Conservation (phyloP, 2,888 invertebrate genomes). For the Frankliniella fusca region DNA sequence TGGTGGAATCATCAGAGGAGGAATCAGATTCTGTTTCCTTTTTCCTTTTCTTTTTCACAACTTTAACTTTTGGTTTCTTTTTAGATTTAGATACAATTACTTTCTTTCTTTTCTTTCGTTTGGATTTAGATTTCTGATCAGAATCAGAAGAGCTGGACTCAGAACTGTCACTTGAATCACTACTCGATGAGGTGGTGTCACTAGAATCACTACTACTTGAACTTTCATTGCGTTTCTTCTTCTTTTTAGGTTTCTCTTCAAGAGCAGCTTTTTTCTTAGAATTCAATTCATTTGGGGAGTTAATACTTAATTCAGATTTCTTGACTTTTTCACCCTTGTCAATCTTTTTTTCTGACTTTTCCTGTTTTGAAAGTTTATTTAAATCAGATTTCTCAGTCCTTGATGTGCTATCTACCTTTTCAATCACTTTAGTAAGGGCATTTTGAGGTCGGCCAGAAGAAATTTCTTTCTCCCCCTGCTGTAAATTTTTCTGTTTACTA, state of each 20-base stretch:
- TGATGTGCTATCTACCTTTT: background rate
- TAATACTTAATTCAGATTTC: constrained; percentile 37
- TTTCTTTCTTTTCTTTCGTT: constrained; percentile 35
- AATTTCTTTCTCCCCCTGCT: background rate
- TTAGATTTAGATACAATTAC: constrained; percentile 36
- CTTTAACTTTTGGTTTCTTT: constrained; percentile 40
- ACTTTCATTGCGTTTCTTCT: constrained; percentile 39
- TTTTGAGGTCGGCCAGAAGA: background rate
- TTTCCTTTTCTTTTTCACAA: constrained; percentile 39
- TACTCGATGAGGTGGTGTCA: constrained; percentile 32
- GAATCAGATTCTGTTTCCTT: constrained; percentile 27
- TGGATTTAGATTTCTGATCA: constrained; percentile 34
- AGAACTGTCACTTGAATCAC: constrained; percentile 37
- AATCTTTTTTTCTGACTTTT: constrained; percentile 37
- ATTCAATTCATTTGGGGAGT: background rate
- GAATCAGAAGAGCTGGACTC: constrained; percentile 38
- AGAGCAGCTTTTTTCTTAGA: constrained; percentile 39
- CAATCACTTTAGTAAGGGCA: background rate
- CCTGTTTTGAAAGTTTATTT: constrained; percentile 36
- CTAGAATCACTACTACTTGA: constrained; percentile 35
- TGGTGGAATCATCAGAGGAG: constrained; percentile 34
- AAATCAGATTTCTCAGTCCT: background rate
- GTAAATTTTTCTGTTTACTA: background rate
- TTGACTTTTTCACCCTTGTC: constrained; percentile 32
- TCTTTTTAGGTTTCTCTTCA: constrained; percentile 41